Evolutionary conservation across 2,113 vertebrate genomes (phyloP).

Genomic region (Corythoichthys haematopterus): DNA sequence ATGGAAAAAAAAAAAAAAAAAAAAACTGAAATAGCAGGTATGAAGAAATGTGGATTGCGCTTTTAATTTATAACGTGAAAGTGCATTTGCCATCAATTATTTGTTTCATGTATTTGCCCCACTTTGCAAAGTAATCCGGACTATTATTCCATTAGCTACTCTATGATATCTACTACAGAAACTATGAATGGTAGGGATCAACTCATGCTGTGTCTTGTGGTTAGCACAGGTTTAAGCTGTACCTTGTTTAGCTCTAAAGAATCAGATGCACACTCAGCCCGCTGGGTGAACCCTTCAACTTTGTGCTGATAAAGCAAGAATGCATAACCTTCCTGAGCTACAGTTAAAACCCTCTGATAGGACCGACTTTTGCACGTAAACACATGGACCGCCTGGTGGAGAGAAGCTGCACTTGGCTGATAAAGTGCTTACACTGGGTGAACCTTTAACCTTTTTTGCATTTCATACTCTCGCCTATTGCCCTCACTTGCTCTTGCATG

Average conservation of each 20-base stretch:
- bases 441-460: conserved; percentile 30
- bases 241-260: conserved; percentile 32
- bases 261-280: conserved; percentile 44
- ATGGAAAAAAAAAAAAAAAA: too few species aligned
- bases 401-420: conserved; percentile 56
- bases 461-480: conserved; percentile 22
- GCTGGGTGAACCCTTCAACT: conserved; percentile 68
- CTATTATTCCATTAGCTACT: too few species aligned
- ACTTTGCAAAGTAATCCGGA: too few species aligned
- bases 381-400: conserved; percentile 31
- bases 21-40: too few species aligned
- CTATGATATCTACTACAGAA: too few species aligned
- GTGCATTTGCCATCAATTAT: too few species aligned
- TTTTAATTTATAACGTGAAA: too few species aligned
- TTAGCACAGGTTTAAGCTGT: conserved; percentile 8
- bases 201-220: too few species aligned
- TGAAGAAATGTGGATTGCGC: too few species aligned
- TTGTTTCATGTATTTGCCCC: too few species aligned
- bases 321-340: conserved; percentile 36
- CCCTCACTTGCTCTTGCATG: background rate
- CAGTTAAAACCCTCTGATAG: conserved; percentile 49
- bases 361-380: conserved; percentile 33
- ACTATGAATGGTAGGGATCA: too few species aligned
- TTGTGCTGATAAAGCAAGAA: conserved; percentile 32
- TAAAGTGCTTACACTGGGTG: conserved; percentile 49